Evolutionary conservation across 2,888 invertebrate species (phyloP), one percentile per base, ranked within the genome.

Genomic region (Steromphala cineraria): DNA sequence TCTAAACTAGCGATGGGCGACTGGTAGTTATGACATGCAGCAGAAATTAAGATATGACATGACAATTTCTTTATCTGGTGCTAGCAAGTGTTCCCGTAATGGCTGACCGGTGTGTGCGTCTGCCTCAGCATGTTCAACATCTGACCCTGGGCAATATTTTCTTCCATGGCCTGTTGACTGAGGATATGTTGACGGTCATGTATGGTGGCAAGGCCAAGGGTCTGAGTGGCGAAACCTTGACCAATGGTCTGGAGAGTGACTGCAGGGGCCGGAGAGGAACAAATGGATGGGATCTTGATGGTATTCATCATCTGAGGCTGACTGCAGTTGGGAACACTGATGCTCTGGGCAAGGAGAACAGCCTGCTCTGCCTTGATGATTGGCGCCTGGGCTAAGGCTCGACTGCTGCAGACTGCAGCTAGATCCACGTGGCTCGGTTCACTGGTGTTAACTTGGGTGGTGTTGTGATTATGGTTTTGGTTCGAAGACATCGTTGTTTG

Each of bases 231-330:
- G 31, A 71, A 19, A 7, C 71, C 71, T 19, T 71, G 71, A 40
- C 71, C 71, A 10, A 71, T 40, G 36, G 31, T 71, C 71, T 71
- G 71, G 8, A 71, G 71, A 19, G 31, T 36, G 31, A 71, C 36
- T 7, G 71, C 40, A 19, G 71, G 71, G 10, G 62, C 62, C 7
- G 71, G 71, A 19, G 71, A 71, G 36, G 71, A 71, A 36, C 71
- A 71, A 17, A 71, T 36, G 28, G 36, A 31, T 10, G 71, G 71
- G 31, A 71, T 36, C 40, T 71, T 71, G 71, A 71, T 71, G n/a
- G 71, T 36, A n/a, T 71, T 71, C 71, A 71, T 71, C 71, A 71
- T 71, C 71, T 71, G 71, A 10, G 71, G 31, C 40, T 71, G 71
- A 24, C 62, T 62, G 19, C 71, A 71, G 40, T 71, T 71, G 71